Evolutionary conservation across 2,888 invertebrate species (phyloP).

Genomic region (Noctua pronuba): DNA sequence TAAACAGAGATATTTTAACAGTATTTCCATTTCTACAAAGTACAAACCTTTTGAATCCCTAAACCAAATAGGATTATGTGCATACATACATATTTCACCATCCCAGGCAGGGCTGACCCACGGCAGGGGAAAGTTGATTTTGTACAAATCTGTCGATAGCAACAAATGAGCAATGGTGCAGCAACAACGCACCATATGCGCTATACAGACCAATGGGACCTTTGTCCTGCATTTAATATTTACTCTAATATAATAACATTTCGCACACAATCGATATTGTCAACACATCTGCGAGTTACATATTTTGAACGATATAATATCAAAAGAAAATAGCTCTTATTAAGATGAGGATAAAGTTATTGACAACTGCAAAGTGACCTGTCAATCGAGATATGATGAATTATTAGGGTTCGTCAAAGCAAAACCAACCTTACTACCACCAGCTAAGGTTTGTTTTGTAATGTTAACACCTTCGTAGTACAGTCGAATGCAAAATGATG

Average conservation of each 20-base stretch:
- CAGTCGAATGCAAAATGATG: conserved; percentile 64
- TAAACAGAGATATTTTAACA: conserved; percentile 51
- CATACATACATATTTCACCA: conserved; percentile 51
- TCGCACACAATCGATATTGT: conserved; percentile 64
- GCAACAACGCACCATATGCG: conserved; percentile 60
- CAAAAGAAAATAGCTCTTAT: conserved; percentile 51
- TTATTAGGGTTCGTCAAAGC: conserved; percentile 28
- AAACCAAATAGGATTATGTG: conserved; percentile 65
- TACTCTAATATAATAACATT: conserved; percentile 66
- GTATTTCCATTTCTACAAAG: conserved; percentile 52
- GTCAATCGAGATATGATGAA: conserved; percentile 66
- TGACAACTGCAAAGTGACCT: conserved; percentile 50
- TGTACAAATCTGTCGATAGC: conserved; percentile 60
- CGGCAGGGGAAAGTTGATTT: conserved; percentile 43
- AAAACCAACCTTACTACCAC: conserved; percentile 12
- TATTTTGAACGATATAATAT: conserved; percentile 18
- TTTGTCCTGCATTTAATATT: conserved; percentile 65
- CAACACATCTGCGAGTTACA: conserved; percentile 67
- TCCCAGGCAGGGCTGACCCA: conserved; percentile 42
- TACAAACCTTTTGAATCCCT: conserved; percentile 52
- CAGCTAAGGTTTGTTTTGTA: conserved; percentile 9
- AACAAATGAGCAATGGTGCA: conserved; percentile 70
- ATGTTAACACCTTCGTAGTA: conserved; percentile 22
- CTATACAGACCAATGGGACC: conserved; percentile 51
- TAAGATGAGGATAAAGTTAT: conserved; percentile 40